A percentile compares a stretch with the other conserved stretches of the same genome.
Conservation (phyloP, 1,140 invertebrate genomes). For the Cotesia vestalis region DNA sequence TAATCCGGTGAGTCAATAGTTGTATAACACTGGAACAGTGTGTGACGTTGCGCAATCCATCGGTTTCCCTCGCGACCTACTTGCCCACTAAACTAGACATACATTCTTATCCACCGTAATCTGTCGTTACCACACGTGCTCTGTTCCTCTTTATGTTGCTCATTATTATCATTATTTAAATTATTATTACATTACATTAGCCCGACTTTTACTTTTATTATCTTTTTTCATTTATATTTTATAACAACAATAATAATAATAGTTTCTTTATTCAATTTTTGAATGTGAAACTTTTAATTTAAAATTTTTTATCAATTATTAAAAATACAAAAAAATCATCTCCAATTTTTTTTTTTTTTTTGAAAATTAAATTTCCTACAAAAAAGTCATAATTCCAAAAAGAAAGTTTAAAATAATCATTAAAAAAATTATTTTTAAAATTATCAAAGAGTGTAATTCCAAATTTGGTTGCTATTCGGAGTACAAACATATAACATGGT, state of each 20-base stretch:
- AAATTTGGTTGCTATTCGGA: neutral
- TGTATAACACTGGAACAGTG: conserved; percentile 65
- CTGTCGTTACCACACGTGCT: conserved; percentile 38
- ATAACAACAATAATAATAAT: neutral
- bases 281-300: neutral
- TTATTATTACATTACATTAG: neutral
- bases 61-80: conserved; percentile 67
- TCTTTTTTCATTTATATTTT: neutral
- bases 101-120: conserved; percentile 65
- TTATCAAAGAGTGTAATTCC: too few species aligned
- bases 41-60: conserved; percentile 60
- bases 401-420: too few species aligned
- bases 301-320: too few species aligned
- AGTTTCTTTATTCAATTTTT: neutral
- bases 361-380: too few species aligned
- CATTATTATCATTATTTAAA: neutral
- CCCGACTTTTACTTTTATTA: neutral
- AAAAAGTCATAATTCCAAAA: too few species aligned
- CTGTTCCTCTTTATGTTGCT: neutral
- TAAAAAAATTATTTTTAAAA: too few species aligned
- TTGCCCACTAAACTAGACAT: conserved; percentile 70
- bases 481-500: conserved; percentile 5
- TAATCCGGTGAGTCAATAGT: conserved; percentile 67
- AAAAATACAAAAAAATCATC: too few species aligned
- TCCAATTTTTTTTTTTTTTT: too few species aligned